A percentile compares a stretch with the other conserved stretches of the same genome.
Conservation (phyloP, 2,113 vertebrate species). For the Electrona antarctica region DNA sequence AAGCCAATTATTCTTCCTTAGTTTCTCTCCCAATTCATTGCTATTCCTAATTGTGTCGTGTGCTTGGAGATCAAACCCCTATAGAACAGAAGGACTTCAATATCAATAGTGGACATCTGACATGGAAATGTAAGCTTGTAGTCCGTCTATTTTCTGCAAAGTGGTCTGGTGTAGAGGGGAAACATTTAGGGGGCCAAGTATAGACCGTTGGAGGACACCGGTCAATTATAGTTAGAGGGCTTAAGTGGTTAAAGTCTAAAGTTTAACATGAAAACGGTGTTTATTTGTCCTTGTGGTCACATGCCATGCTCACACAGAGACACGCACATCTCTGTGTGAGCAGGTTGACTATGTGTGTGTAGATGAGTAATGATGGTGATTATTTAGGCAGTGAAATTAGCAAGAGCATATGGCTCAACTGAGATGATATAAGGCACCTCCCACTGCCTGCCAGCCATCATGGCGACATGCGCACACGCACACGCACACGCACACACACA, state of each 20-base stretch:
- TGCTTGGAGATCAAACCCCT: too few relatives aligned
- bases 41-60: too few relatives aligned
- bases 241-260: conserved; percentile 6
- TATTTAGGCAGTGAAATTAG: conserved; percentile 73
- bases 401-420: conserved; percentile 71
- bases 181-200: too few relatives aligned
- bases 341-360: conserved; percentile 15
- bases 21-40: too few relatives aligned
- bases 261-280: conserved; percentile 33
- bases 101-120: too few relatives aligned
- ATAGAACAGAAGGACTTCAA: too few relatives aligned
- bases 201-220: too few relatives aligned
- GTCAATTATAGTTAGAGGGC: too few relatives aligned
- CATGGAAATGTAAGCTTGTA: too few relatives aligned
- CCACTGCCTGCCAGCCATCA: conserved; percentile 55
- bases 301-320: background rate
- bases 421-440: conserved; percentile 62
- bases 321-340: background rate
- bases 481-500: background rate
- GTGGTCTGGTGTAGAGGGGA: too few relatives aligned
- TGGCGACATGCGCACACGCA: conserved; percentile 25
- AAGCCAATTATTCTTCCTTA: too few relatives aligned
- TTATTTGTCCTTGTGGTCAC: conserved; percentile 55
- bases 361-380: conserved; percentile 71
- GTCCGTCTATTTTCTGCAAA: too few relatives aligned